Conservation (phyloP, 2,797 vertebrate genomes). For the Picus viridis region DNA sequence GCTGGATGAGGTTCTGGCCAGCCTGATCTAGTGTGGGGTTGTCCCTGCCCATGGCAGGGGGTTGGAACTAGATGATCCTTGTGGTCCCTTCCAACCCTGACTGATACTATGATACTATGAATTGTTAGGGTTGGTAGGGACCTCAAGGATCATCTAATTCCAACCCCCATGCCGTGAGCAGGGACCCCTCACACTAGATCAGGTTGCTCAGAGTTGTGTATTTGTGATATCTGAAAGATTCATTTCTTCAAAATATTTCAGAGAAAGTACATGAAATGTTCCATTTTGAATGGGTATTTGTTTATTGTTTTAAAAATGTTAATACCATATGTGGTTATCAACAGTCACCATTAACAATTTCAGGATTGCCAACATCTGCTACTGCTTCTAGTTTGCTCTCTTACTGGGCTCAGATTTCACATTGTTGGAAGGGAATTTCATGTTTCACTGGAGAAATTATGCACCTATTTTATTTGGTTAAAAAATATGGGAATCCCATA, state of each 20-base stretch:
- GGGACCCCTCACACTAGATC: too few species aligned
- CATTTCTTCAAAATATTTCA: slow-evolving; percentile 45
- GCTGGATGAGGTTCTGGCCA: too few species aligned
- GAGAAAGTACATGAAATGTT: slow-evolving; percentile 15
- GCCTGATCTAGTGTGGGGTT: too few species aligned
- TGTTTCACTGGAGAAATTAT: slow-evolving; percentile 35
- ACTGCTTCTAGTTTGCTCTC: slow-evolving; percentile 24
- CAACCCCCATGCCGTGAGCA: too few species aligned
- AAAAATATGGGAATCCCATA: background rate
- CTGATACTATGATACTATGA: too few species aligned
- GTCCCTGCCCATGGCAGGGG: too few species aligned
- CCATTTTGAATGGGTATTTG: slow-evolving; percentile 12
- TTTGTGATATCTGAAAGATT: background rate
- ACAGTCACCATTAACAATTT: background rate
- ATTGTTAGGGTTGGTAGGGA: too few species aligned
- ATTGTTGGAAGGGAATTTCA: slow-evolving; percentile 46
- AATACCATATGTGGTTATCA: slow-evolving; percentile 68
- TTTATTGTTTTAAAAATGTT: slow-evolving; percentile 26
- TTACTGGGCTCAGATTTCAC: slow-evolving; percentile 39
- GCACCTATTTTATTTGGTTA: background rate
- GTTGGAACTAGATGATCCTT: too few species aligned
- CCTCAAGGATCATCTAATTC: too few species aligned
- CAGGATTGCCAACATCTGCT: slow-evolving; percentile 44
- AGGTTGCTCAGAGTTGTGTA: background rate
- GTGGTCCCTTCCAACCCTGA: too few species aligned